These are phyloP conservation scores for Ceyx cyanopectus DNA, from an alignment of 2,113 vertebrate genomes.

Conservation along the genomic window DNA sequence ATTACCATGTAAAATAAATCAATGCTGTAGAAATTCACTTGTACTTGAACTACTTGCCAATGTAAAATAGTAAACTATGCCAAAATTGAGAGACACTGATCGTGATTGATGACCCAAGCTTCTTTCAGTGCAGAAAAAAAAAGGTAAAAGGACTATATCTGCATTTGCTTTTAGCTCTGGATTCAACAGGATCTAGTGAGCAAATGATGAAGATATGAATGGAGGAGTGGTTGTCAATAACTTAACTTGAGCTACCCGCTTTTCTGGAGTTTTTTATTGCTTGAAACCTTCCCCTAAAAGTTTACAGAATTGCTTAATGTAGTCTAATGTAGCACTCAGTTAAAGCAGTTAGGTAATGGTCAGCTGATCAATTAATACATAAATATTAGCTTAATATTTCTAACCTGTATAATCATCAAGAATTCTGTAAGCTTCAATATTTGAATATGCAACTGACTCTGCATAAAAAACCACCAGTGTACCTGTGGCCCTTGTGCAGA, in stretches of 20 bases:
- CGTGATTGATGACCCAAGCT: neutral
- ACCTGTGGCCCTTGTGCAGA: neutral
- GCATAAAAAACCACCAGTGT: neutral
- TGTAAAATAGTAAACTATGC: slow-evolving; percentile 40
- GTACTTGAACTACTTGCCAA: slow-evolving; percentile 64
- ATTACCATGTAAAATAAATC: slow-evolving; percentile 24
- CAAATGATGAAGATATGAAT: neutral
- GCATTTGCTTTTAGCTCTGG: slow-evolving; percentile 17
- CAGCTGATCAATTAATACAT: neutral
- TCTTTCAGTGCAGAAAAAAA: neutral
- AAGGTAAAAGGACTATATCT: neutral
- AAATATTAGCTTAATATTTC: slow-evolving; percentile 32
- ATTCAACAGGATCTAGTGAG: neutral
- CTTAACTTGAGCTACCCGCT: neutral
- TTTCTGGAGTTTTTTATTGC: neutral
- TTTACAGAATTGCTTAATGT: slow-evolving; percentile 47
- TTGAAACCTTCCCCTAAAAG: neutral
- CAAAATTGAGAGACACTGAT: slow-evolving; percentile 6
- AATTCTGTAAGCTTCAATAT: slow-evolving; percentile 1
- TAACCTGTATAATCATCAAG: slow-evolving; percentile 20
- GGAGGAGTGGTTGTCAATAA: neutral
- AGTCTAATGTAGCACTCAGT: slow-evolving; percentile 37
- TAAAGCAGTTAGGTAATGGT: neutral
- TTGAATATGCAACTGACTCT: slow-evolving; percentile 30
- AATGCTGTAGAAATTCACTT: slow-evolving; percentile 52